phyloP scores from a whole-genome alignment of 2,797 vertebrate genomes.

The Sebastiscus albofasciatus region DNA sequence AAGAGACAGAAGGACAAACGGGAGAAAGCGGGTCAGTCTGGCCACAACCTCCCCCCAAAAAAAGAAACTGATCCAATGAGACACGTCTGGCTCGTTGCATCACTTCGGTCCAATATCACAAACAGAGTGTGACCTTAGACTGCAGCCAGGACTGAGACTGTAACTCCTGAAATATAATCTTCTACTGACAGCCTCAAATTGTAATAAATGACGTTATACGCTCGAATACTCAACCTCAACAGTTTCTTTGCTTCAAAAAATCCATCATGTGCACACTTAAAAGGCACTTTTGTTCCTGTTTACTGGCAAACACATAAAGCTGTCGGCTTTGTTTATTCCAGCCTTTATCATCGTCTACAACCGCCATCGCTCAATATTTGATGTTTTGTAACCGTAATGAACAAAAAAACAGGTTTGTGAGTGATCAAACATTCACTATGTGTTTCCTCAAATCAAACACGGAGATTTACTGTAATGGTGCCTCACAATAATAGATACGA shows the following conservation, averaged over 20 bases:
- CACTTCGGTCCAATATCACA: constrained; percentile 19
- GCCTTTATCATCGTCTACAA: constrained; percentile 21
- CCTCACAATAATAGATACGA: neutral
- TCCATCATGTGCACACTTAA: constrained; percentile 42
- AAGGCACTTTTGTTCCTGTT: constrained; percentile 37
- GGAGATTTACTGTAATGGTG: neutral
- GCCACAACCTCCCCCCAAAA: constrained; percentile 26
- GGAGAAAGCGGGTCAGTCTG: constrained; percentile 60
- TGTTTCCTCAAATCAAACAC: neutral
- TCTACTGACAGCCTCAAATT: constrained; percentile 49
- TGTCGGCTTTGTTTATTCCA: constrained; percentile 30
- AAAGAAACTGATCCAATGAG: constrained; percentile 50
- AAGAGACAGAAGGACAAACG: constrained; percentile 33
- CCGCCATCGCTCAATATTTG: constrained; percentile 13
- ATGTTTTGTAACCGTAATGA: constrained; percentile 29
- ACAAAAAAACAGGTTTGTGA: constrained; percentile 3
- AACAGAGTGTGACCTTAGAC: constrained; percentile 42
- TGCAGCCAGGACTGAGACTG: constrained; percentile 16
- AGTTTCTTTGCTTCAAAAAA: constrained; percentile 40
- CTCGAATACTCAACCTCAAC: constrained; percentile 25
- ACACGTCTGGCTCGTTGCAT: constrained; percentile 20
- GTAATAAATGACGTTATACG: constrained; percentile 45
- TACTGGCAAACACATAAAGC: constrained; percentile 33
- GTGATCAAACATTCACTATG: constrained; percentile 26
- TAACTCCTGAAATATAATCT: constrained; percentile 40